Conservation (phyloP, 2,888 invertebrate species). For the Eudemis profundana region DNA sequence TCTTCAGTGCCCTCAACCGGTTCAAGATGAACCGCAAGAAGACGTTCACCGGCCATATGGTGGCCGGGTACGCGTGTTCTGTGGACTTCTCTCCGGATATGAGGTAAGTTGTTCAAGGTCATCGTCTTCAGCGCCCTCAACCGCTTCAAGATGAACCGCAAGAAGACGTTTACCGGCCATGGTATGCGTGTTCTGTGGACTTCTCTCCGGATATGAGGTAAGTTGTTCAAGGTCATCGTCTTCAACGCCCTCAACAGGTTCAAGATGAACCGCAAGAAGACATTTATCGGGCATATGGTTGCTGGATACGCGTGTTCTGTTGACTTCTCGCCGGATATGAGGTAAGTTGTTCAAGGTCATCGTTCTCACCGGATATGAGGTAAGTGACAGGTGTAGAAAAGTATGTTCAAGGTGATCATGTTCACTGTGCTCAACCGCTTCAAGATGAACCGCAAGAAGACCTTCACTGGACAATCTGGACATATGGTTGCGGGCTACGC, state of each 20-base stretch:
- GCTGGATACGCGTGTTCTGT: conserved; percentile 99
- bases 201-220: conserved; percentile 99
- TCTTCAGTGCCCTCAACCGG: conserved; percentile 98
- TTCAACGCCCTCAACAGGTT: conserved; percentile 97
- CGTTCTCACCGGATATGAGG: conserved; percentile 99
- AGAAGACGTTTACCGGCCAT: conserved; percentile 98
- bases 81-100: conserved; percentile 99
- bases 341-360: conserved; percentile 95
- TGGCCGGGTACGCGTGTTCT: conserved; percentile 99
- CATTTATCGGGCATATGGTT: conserved; percentile 99
- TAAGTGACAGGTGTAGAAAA: conserved; percentile 59
- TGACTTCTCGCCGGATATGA: conserved; percentile 99
- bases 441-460: conserved; percentile 88
- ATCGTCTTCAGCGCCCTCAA: conserved; percentile 99
- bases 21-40: conserved; percentile 93
- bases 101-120: conserved; percentile 92
- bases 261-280: conserved; percentile 94
- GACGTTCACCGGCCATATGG: conserved; percentile 99
- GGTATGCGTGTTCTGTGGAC: conserved; percentile 98
- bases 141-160: conserved; percentile 90
- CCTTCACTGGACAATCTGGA: conserved; percentile 98
- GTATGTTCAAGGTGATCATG: conserved; percentile 65
- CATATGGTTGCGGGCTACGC: conserved; percentile 99
- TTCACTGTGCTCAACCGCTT: neutral
- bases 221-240: conserved; percentile 92